Base-by-base conservation (phyloP, 2,888 invertebrate genomes). In the Cephonodes hylas region DNA sequence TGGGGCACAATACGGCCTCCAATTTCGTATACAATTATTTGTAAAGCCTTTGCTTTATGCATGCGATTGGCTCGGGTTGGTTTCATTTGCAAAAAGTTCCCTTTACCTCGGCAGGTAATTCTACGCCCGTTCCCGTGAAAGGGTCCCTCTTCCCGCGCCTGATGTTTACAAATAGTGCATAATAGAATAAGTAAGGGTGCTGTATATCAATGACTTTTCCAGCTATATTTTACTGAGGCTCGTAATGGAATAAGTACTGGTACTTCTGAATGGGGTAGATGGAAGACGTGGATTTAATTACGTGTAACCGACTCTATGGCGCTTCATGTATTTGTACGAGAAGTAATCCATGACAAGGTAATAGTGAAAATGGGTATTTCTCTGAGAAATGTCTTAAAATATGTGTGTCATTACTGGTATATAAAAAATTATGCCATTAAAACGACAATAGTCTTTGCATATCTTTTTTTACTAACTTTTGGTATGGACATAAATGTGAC, bases 141-240 rank as follows among this genome's bases (percentile, higher is more conserved):
- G 63, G 59, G 59, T 63, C 44, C 48, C 56, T 53, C n/a, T n/a
- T n/a, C 60, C 42, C 59, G 6, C 22, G 18, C 42, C 31, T 58
- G 42, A 56, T 56, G 63, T 60, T 34, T 60, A 63, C 59, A 60
- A 63, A 63, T 59, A 59, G 56, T 58, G 59, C 42, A 46, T 62
- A 62, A 62, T 62, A 18, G 59, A 59, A 63, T 22, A 53, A 46
- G 15, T 31, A 44, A 48, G 10, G 57, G 18, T 44, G 10, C 27
- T 53, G 18, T 53, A 53, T 53, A 53, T 31, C 18, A 31, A 53
- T 31, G 31, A 20, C 31, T 53, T 53, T 53, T 31, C 53, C 6
- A n/a, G 46, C 18, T 31, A 27, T 27, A 8, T 53, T 53, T 53
- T 45, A 31, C 31, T 15, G 27, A 8, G n/a, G 13, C n/a, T 38